Evolutionary conservation across 2,797 vertebrate species (phyloP).

Genomic region (Onychomys arenicola): DNA sequence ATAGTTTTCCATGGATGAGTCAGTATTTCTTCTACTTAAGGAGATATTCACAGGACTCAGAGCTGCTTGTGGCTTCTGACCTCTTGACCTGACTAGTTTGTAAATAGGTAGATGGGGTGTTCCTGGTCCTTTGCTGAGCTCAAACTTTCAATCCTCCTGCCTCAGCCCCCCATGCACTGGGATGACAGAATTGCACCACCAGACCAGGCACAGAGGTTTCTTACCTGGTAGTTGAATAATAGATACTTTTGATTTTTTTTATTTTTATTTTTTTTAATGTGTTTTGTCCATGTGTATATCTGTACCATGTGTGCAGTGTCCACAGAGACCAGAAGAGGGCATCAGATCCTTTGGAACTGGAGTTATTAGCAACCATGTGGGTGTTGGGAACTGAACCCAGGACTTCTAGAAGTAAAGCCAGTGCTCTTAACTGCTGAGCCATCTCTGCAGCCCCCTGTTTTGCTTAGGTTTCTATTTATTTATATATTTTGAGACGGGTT

Average conservation of each 20-base stretch:
- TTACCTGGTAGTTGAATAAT: not conserved
- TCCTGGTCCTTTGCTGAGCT: not conserved
- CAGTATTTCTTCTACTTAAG: not conserved
- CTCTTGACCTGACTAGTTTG: not conserved
- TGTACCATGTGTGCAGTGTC: not conserved
- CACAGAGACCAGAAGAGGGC: not conserved
- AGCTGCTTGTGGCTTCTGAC: not conserved
- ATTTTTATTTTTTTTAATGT: not conserved
- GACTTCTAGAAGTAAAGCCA: not conserved
- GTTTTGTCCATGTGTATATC: not conserved
- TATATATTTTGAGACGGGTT: not conserved
- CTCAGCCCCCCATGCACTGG: not conserved
- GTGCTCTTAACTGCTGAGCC: not conserved
- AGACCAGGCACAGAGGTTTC: not conserved
- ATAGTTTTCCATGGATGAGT: not conserved
- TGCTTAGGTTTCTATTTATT: not conserved
- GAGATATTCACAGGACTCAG: not conserved
- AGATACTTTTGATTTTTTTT: constrained; percentile 22
- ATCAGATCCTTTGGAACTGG: no score
- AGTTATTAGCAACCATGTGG: not conserved
- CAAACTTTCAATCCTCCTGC: not conserved
- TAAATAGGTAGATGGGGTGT: not conserved
- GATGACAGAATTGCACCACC: not conserved
- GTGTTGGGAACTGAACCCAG: not conserved
- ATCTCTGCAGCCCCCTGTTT: not conserved